Evolutionary conservation across 2,113 vertebrate genomes (phyloP).

Genomic region (Tetrao urogallus): DNA sequence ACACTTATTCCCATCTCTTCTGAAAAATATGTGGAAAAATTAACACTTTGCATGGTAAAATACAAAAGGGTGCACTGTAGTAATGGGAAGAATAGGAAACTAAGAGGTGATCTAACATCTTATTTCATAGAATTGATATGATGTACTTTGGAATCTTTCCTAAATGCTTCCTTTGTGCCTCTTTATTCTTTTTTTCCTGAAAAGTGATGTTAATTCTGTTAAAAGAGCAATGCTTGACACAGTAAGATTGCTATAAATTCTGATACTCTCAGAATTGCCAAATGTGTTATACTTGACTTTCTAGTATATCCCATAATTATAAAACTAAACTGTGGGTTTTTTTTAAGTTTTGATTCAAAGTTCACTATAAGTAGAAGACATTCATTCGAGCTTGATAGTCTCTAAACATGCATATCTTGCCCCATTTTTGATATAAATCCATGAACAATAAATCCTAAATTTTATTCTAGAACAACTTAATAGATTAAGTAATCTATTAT

Average conservation of each 20-base stretch:
- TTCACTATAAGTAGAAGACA: not conserved
- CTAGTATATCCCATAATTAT: not conserved
- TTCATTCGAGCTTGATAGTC: not conserved
- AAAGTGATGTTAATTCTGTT: not conserved
- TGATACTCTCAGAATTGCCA: not conserved
- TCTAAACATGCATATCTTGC: not conserved
- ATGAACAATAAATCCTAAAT: not conserved
- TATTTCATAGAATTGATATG: not conserved
- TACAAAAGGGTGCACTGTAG: not conserved
- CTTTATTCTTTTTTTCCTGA: not conserved
- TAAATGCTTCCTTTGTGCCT: not conserved
- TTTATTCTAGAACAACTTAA: conserved; percentile 39
- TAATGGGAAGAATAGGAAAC: not conserved
- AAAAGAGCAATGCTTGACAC: not conserved
- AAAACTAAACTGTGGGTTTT: not conserved
- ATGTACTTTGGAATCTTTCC: not conserved
- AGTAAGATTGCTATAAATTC: not conserved
- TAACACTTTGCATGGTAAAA: not conserved
- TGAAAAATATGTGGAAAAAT: not conserved
- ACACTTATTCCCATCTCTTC: not conserved
- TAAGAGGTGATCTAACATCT: not conserved
- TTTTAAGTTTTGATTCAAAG: not conserved
- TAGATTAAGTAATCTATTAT: conserved; percentile 48
- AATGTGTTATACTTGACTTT: not conserved
- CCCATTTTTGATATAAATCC: not conserved